Conservation (phyloP, 2,888 invertebrate species). For the Epistrophella euchroma region DNA sequence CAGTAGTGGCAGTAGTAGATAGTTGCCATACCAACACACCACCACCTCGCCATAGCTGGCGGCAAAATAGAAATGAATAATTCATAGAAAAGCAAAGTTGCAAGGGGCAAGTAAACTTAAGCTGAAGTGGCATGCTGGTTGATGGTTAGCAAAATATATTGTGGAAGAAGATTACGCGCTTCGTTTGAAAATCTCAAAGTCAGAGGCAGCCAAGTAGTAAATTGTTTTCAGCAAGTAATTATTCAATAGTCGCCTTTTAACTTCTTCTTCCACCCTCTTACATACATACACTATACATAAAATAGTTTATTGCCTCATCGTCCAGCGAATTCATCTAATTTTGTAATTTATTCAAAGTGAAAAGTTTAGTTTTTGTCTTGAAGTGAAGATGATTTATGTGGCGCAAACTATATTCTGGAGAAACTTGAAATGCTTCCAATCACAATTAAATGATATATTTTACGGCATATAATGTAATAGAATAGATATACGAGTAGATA, state of each 20-base stretch:
- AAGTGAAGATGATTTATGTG: slow-evolving; percentile 62
- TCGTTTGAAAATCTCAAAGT: slow-evolving; percentile 56
- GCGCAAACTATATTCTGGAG: slow-evolving; percentile 13
- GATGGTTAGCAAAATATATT: slow-evolving; percentile 33
- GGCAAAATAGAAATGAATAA: slow-evolving; percentile 68
- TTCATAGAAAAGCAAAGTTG: slow-evolving; percentile 48
- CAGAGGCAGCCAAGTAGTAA: slow-evolving; percentile 69
- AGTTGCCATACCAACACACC: slow-evolving; percentile 4
- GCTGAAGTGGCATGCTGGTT: slow-evolving; percentile 2
- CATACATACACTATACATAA: neutral
- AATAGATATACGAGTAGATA: neutral
- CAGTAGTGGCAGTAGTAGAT: neutral
- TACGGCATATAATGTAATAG: neutral
- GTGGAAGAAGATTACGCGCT: slow-evolving; percentile 62
- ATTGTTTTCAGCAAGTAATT: slow-evolving; percentile 75
- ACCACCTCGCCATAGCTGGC: slow-evolving; percentile 23
- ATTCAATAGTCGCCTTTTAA: slow-evolving; percentile 62
- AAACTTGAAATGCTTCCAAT: neutral
- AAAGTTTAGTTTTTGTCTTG: slow-evolving; percentile 60
- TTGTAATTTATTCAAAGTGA: slow-evolving; percentile 73
- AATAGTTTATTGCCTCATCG: slow-evolving; percentile 23
- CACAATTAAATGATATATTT: neutral
- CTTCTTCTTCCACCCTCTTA: neutral
- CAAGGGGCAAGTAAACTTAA: neutral
- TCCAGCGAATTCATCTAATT: slow-evolving; percentile 63